phyloP scores from a whole-genome alignment of 2,888 invertebrate species.

The Drosophila anomelani region DNA sequence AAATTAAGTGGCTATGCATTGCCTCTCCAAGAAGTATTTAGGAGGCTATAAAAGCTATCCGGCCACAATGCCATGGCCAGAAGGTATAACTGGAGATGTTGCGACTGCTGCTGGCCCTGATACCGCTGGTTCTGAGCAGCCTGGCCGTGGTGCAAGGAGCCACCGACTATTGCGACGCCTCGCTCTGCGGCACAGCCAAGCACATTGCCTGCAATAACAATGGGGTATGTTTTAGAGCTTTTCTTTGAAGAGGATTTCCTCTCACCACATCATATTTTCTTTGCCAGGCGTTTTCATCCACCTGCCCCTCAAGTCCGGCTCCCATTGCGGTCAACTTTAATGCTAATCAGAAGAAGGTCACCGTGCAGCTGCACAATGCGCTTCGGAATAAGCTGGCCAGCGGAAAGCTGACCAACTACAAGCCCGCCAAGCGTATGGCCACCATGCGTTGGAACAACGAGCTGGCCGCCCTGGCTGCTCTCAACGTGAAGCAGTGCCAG shows the following conservation, averaged over 20 bases:
- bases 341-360: background rate
- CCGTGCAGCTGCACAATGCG: conserved; percentile 46
- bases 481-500: conserved; percentile 70
- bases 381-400: conserved; percentile 60
- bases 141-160: conserved; percentile 17
- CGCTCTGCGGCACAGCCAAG: conserved; percentile 35
- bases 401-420: conserved; percentile 43
- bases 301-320: conserved; percentile 49
- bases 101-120: conserved; percentile 33
- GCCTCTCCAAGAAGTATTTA: background rate
- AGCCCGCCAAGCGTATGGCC: conserved; percentile 73
- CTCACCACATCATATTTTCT: background rate
- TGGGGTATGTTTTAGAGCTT: conserved; percentile 19
- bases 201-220: conserved; percentile 58
- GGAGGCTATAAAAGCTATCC: conserved; percentile 42
- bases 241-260: background rate
- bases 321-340: conserved; percentile 18
- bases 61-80: background rate
- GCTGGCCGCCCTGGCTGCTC: conserved; percentile 69
- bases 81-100: conserved; percentile 29
- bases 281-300: conserved; percentile 39
- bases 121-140: background rate
- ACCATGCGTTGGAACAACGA: conserved; percentile 74
- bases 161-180: conserved; percentile 46
- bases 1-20: background rate